Evolutionary conservation across 2,113 vertebrate genomes (phyloP).

Genomic region (Egretta garzetta): DNA sequence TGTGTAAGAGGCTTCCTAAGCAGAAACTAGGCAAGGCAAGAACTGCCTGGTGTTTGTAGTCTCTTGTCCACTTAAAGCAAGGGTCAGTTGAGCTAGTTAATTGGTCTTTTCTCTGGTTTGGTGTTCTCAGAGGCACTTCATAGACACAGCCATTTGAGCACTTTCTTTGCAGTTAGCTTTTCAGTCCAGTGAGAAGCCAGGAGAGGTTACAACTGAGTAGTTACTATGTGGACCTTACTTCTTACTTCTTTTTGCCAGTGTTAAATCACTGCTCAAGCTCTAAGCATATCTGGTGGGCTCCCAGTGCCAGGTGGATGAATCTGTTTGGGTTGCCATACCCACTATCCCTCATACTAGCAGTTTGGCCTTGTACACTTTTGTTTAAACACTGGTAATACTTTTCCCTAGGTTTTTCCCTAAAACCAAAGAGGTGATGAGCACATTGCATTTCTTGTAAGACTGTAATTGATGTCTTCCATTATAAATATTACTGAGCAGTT

Average conservation of each 20-base stretch:
- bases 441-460: neutral
- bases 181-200: neutral
- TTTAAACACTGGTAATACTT: neutral
- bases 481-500: neutral
- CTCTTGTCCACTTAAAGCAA: neutral
- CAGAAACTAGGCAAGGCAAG: neutral
- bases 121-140: neutral
- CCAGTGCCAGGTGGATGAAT: neutral
- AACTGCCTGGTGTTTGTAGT: neutral
- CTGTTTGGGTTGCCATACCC: neutral
- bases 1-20: neutral
- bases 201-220: neutral
- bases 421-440: neutral
- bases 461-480: neutral
- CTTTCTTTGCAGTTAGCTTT: neutral
- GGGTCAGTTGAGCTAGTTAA: neutral
- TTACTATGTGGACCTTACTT: neutral
- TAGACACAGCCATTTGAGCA: fast-evolving
- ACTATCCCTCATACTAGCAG: neutral
- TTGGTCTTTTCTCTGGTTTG: neutral
- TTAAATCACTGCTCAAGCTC: neutral
- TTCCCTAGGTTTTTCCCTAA: neutral
- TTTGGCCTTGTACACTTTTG: neutral
- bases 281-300: neutral
- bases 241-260: neutral